phyloP scores from a whole-genome alignment of 2,888 invertebrate genomes.

The Erebia epiphron region DNA sequence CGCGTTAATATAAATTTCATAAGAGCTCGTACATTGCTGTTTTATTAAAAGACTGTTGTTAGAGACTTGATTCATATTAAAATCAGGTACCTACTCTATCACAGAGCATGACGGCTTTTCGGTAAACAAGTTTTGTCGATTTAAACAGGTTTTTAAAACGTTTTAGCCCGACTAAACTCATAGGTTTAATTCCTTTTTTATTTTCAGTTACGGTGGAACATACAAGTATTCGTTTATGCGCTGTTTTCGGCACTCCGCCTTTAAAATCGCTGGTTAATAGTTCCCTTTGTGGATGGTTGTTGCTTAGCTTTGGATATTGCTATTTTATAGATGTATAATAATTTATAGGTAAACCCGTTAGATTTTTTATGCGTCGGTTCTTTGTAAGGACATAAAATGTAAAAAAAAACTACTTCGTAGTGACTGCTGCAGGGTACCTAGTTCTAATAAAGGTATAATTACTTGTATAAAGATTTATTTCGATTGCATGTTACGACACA shows the following conservation, averaged over 20 bases:
- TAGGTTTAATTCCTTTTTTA: background rate
- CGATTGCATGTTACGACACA: background rate
- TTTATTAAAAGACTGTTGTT: conserved; percentile 63
- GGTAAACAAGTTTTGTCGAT: background rate
- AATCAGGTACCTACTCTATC: conserved; percentile 31
- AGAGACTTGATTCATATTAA: conserved; percentile 56
- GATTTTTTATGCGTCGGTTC: background rate
- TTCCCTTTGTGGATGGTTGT: background rate
- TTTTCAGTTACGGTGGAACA: background rate
- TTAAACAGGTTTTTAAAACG: conserved; percentile 2
- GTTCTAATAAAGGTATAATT: background rate
- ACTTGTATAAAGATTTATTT: background rate
- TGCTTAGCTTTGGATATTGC: background rate
- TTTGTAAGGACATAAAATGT: background rate
- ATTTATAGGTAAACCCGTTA: background rate
- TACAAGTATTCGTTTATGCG: background rate
- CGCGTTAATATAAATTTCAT: conserved; percentile 65
- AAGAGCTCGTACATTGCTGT: conserved; percentile 55
- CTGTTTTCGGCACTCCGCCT: background rate
- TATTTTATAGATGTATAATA: background rate
- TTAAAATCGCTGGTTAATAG: background rate
- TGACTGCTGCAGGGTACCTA: background rate
- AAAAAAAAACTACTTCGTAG: background rate
- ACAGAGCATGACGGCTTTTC: background rate
- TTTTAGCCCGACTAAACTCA: background rate